These are phyloP conservation scores for Rhinoptilus africanus DNA, from an alignment of 2,113 vertebrate genomes.

Conservation along the genomic window DNA sequence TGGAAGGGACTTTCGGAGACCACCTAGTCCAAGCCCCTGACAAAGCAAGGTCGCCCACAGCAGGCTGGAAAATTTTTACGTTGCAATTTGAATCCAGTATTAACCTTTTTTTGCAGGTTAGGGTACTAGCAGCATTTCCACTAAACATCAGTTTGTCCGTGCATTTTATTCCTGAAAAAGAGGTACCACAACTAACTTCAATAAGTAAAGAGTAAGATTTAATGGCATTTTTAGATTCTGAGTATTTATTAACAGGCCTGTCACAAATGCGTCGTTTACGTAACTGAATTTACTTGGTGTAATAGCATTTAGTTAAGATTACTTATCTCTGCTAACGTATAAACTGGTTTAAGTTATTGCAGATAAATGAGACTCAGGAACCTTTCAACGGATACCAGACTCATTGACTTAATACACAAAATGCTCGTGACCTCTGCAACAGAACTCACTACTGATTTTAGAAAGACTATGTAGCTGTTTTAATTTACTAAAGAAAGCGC, in stretches of 20 bases:
- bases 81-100: neutral
- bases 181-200: neutral
- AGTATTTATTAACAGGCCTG: neutral
- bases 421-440: neutral
- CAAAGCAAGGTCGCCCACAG: neutral
- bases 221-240: neutral
- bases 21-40: neutral
- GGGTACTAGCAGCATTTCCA: neutral
- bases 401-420: neutral
- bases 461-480: rapidly evolving
- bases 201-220: neutral
- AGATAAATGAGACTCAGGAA: neutral
- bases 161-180: neutral
- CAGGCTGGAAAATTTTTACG: neutral
- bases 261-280: neutral
- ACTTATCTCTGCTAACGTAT: neutral
- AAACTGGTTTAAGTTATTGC: neutral
- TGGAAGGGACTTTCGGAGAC: neutral
- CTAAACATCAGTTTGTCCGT: neutral
- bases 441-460: neutral
- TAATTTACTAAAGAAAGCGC: neutral
- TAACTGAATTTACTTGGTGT: neutral
- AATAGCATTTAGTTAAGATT: neutral
- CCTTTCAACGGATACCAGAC: neutral
- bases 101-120: neutral